phyloP scores from a whole-genome alignment of 2,797 vertebrate genomes.

The Pygocentrus nattereri region DNA sequence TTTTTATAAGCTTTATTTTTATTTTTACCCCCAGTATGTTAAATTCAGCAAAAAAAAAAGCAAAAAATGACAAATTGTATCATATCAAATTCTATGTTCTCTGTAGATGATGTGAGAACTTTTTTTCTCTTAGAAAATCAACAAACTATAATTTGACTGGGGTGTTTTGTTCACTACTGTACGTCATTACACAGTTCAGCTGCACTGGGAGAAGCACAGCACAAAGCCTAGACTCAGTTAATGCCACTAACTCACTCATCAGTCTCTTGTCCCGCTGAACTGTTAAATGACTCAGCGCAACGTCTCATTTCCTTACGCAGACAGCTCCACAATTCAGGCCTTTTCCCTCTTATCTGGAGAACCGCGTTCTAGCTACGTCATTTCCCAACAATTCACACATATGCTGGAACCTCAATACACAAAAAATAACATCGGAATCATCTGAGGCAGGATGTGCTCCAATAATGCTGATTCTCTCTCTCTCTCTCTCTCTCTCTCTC shows the following conservation, averaged over 20 bases:
- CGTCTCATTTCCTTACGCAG: slow-evolving; percentile 56
- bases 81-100: no score
- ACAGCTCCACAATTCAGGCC: slow-evolving; percentile 52
- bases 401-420: slow-evolving; percentile 45
- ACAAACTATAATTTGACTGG: no score
- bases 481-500: slow-evolving; percentile 52
- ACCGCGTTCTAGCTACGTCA: slow-evolving; percentile 51
- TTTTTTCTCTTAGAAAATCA: no score
- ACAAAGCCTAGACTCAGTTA: slow-evolving; percentile 41
- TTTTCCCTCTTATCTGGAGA: slow-evolving; percentile 49
- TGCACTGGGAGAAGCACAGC: neutral
- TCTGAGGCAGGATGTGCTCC: slow-evolving; percentile 57
- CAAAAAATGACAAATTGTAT: no score
- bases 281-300: slow-evolving; percentile 52
- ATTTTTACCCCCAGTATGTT: no score
- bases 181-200: neutral
- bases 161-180: no score
- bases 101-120: no score
- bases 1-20: no score
- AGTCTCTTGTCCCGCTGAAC: slow-evolving; percentile 50
- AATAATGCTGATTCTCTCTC: slow-evolving; percentile 54
- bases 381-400: slow-evolving; percentile 61
- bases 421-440: slow-evolving; percentile 55
- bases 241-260: slow-evolving; percentile 51
- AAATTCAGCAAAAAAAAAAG: no score